Evolutionary conservation across 2,888 invertebrate genomes (phyloP), one percentile per base, ranked within the genome.

Genomic region (Caenorhabditis virilis): DNA sequence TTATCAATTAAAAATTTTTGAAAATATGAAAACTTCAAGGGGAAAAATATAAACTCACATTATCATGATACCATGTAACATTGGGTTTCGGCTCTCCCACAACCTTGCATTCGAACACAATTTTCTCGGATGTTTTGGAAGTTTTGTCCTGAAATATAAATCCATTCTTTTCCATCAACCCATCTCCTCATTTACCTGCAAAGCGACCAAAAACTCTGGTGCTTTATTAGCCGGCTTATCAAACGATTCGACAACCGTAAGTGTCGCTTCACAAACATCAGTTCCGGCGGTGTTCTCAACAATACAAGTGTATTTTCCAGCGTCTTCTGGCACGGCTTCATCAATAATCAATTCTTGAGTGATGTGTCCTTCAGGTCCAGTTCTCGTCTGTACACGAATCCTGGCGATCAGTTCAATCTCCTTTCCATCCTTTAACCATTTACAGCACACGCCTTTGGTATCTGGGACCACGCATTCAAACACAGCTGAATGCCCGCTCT

Each of bases 31-130:
- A 30, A 30, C 6, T n/a, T n/a, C n/a, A 13, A 30, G 13, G 13
- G 13, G 30, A 39, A 39, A 39, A 42, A 42, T 3, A 18, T 15
- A 4, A 50, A 63, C 73, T 66, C 30, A 73, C 70, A 16, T 60
- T 62, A 83, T 93, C 91, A 83, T 92, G 92, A 84, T 87, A 90
- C 91, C 90, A 80, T 33, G 60, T 64, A 52, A 77, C 65, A 20
- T 53, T 68, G 22, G 82, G 82, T 39, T 57, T 59, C 5, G 82
- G 82, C 38, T 66, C 68, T 39, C 80, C 82, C 16, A 49, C 54
- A 3, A 79, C 77, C 41, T 79, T 79, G 75, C 79, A 80, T 67
- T 81, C 80, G 46, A 83, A 93, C 67, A 88, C 88, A 43, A 91
- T 90, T 38, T 72, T 71, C 49, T 81, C 80, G 7, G 65, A 52